phyloP scores from a whole-genome alignment of 2,888 invertebrate genomes.

The Drosophila barbarae region DNA sequence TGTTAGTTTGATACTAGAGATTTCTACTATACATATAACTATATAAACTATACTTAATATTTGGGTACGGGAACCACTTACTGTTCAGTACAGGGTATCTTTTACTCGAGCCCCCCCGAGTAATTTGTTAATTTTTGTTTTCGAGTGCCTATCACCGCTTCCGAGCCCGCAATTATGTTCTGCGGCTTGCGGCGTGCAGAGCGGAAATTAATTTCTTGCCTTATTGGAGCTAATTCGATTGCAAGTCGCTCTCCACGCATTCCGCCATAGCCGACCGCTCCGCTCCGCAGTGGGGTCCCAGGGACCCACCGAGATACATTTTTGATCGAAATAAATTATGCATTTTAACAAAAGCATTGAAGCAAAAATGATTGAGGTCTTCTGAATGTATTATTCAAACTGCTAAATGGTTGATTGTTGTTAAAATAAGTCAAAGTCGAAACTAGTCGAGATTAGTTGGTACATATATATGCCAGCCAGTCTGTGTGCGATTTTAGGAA shows the following conservation, averaged over 20 bases:
- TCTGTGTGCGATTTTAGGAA: neutral
- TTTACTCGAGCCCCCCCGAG: neutral
- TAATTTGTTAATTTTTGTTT: neutral
- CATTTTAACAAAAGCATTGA: neutral
- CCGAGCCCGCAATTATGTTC: slow-evolving; percentile 29
- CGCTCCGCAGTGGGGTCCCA: slow-evolving; percentile 3
- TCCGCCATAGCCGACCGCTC: slow-evolving; percentile 30
- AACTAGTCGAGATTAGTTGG: neutral
- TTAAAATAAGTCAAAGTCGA: neutral
- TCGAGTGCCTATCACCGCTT: neutral
- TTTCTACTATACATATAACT: too few species aligned
- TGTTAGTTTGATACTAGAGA: too few species aligned
- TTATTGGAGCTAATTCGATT: slow-evolving; percentile 73
- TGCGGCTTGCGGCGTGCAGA: slow-evolving; percentile 48
- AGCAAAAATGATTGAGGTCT: neutral
- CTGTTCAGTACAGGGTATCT: neutral
- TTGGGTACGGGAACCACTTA: neutral
- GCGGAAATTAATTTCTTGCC: slow-evolving; percentile 73
- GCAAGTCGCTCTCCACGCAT: slow-evolving; percentile 38
- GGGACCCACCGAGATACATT: neutral
- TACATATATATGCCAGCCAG: neutral
- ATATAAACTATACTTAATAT: too few species aligned
- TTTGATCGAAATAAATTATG: neutral
- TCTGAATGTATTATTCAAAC: neutral
- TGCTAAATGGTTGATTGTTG: neutral